Base-by-base conservation (phyloP, 1,140 invertebrate genomes). In the Platorchestia sp. region DNA sequence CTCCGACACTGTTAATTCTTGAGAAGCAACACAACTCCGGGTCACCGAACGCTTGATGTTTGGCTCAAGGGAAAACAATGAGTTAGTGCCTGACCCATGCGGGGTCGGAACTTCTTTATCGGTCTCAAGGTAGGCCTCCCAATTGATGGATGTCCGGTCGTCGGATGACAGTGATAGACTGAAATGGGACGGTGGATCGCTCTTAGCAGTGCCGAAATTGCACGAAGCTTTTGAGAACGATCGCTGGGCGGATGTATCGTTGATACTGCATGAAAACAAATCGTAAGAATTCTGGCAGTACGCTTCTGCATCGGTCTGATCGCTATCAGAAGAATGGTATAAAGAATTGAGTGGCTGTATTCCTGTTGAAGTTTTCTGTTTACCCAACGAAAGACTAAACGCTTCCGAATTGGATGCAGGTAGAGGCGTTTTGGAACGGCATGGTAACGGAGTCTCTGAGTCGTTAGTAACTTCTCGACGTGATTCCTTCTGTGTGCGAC, bases 91-190 rank as follows among this genome's bases (percentile, higher is more conserved):
- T 45, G 91, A 45, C 22, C 45, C 91, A 44, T 45, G 43, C 22
- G 45, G 41, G 40, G 43, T 45, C 0, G 45, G 40, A 36, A 45
- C 91, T 45, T 93, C 91, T 93, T 93, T 93, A 47, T 47, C 45
- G 45, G 91, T 47, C 91, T 47, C 91, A 10, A 93, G 43, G 45
- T 47, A 93, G 91, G 19, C 45, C 40, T 93, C 91, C 91, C 43
- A 93, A 93, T 93, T 93, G 87, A 89, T 89, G 91, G 91, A 93
- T 44, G 91, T 45, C 43, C 45, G 91, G 45, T 93, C 91, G 44
- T 44, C 45, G 45, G 91, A 93, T 45, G 91, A 93, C 40, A 93
- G 91, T 47, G 91, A 93, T 45, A 41, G 45, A 93, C 91, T 93
- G 91, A 93, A 93, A 47, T 93, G 43, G 40, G 91, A 93, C 45